phyloP scores from a whole-genome alignment of 2,888 invertebrate species.

The Archaeoteleia sp. region DNA sequence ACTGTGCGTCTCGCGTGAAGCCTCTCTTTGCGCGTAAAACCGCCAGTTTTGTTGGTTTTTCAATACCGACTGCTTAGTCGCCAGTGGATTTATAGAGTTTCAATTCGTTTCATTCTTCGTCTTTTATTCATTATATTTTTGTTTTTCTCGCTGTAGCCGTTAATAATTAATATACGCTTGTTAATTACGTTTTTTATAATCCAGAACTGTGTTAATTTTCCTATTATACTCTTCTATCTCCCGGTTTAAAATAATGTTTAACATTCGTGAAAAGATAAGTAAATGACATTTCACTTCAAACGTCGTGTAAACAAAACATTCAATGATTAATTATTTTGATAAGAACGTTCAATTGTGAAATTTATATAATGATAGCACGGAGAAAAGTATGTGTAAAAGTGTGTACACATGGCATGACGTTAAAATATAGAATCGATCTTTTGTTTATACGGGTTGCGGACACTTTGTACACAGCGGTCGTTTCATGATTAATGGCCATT shows the following conservation, averaged over 20 bases:
- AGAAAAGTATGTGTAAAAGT: slow-evolving; percentile 20
- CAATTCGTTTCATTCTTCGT: slow-evolving; percentile 14
- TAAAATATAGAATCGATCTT: slow-evolving; percentile 34
- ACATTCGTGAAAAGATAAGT: too few species aligned
- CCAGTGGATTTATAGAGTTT: slow-evolving; percentile 35
- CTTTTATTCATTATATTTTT: slow-evolving; percentile 1
- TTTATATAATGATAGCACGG: slow-evolving; percentile 11
- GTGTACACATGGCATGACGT: slow-evolving; percentile 8
- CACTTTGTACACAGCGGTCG: slow-evolving; percentile 22
- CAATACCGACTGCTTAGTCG: slow-evolving; percentile 30
- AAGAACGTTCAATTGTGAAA: slow-evolving; percentile 5
- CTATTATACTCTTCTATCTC: too few species aligned
- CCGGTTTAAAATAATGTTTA: too few species aligned
- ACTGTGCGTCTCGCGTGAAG: slow-evolving; percentile 31
- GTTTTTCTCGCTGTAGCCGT: slow-evolving; percentile 2
- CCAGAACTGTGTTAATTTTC: not conserved
- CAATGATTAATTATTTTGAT: slow-evolving; percentile 12
- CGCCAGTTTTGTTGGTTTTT: slow-evolving; percentile 38
- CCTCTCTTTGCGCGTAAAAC: slow-evolving; percentile 31
- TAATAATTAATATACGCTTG: not conserved
- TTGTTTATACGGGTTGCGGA: slow-evolving; percentile 19
- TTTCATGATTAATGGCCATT: slow-evolving; percentile 39
- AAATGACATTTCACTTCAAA: not conserved
- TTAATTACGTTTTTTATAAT: not conserved
- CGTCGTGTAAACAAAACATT: not conserved